A percentile compares a stretch with the other conserved stretches of the same genome.
phyloP scores from a whole-genome alignment of 2,888 invertebrate genomes.

The Apoderus coryli region DNA sequence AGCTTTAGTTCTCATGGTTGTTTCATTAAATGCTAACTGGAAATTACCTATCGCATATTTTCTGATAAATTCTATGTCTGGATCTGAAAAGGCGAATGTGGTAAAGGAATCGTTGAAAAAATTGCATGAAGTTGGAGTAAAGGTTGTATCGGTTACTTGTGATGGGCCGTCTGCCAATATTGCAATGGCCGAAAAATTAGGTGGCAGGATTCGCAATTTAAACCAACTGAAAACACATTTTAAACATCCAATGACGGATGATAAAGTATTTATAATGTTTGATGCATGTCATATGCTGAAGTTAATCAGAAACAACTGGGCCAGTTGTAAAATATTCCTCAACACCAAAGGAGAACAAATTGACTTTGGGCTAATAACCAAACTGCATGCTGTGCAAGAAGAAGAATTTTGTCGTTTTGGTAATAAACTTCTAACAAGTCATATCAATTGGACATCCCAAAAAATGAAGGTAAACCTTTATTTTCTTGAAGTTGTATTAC shows the following conservation, averaged over 20 bases:
- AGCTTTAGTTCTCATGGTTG: conserved; percentile 9
- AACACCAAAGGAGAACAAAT: conserved; percentile 9
- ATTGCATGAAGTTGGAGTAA: conserved; percentile 7
- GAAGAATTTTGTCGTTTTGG: conserved; percentile 8
- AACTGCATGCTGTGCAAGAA: conserved; percentile 12
- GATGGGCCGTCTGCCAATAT: conserved; percentile 11
- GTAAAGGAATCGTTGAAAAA: conserved; percentile 5
- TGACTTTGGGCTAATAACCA: conserved; percentile 8
- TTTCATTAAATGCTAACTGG: conserved; percentile 4
- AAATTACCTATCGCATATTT: conserved; percentile 10
- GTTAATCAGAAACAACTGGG: no score
- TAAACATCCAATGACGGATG: background rate
- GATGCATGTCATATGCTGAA: conserved; percentile 12
- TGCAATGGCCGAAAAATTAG: conserved; percentile 9
- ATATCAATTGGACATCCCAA: conserved; percentile 14
- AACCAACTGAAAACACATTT: conserved; percentile 7
- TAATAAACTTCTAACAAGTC: conserved; percentile 11
- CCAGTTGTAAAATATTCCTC: conserved; percentile 3
- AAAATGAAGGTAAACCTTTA: conserved; percentile 12
- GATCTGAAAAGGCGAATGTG: conserved; percentile 8
- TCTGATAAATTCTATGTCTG: conserved; percentile 6
- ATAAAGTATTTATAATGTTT: conserved; percentile 8
- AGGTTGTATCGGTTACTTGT: conserved; percentile 10
- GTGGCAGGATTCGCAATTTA: conserved; percentile 5
- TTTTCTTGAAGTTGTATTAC: background rate